phyloP scores from a whole-genome alignment of 2,113 vertebrate genomes.

The Eleginops maclovinus region DNA sequence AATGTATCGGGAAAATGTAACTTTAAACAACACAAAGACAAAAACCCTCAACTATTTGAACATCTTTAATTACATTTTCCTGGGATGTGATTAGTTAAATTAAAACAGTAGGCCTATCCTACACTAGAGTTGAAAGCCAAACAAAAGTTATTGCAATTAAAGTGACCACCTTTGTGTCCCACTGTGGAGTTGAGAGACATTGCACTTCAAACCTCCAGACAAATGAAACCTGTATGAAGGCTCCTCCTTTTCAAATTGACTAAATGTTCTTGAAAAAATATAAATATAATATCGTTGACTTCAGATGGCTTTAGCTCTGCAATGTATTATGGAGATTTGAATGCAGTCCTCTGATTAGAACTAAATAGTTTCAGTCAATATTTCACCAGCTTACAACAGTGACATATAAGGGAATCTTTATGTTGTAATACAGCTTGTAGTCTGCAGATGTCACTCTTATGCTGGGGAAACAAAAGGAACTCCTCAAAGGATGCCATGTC shows the following conservation, averaged over 20 bases:
- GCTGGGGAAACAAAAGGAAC: conserved; percentile 24
- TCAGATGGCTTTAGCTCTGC: not conserved
- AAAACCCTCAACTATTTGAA: not conserved
- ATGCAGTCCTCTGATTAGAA: not conserved
- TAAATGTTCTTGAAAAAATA: not conserved
- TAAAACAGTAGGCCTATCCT: not conserved
- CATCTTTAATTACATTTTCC: not conserved
- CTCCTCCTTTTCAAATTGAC: conserved; percentile 1
- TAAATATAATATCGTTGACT: not conserved
- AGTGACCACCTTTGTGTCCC: not conserved
- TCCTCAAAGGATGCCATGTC: conserved; percentile 6
- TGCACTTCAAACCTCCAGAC: not conserved
- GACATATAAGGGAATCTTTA: not conserved
- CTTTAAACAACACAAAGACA: not conserved
- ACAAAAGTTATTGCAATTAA: not conserved
- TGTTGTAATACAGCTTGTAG: conserved; percentile 51
- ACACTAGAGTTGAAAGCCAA: too few species aligned
- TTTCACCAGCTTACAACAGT: not conserved
- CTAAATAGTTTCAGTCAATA: not conserved
- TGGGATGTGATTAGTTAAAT: not conserved
- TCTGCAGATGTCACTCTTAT: conserved; percentile 78
- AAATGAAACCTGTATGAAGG: not conserved
- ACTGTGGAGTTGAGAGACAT: not conserved
- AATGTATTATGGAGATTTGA: not conserved
- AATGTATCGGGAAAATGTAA: not conserved